Evolutionary conservation across 2,888 invertebrate species (phyloP).

Genomic region (Melipona beecheii): DNA sequence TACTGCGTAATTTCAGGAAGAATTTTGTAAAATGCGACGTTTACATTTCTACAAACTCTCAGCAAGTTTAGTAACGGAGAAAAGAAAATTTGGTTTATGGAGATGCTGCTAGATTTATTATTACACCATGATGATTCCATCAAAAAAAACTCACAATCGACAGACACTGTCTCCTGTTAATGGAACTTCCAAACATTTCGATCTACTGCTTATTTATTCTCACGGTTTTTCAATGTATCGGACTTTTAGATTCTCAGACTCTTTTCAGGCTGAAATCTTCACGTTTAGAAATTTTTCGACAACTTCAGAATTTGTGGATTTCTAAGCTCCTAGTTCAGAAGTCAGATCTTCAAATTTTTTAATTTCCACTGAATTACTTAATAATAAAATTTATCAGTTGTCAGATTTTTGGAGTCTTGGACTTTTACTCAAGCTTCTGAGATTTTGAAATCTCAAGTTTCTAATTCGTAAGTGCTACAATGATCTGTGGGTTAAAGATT

Average conservation of each 20-base stretch:
- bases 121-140: conserved; percentile 23
- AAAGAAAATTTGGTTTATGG: background rate
- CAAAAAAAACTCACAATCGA: background rate
- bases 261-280: background rate
- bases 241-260: background rate
- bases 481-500: no score
- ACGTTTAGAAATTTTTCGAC: background rate
- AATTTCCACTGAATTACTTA: no score
- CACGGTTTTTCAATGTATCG: background rate
- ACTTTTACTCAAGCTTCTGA: no score
- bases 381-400: no score
- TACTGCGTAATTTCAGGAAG: background rate
- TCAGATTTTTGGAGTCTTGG: no score
- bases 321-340: no score
- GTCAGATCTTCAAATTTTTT: no score
- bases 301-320: background rate
- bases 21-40: background rate
- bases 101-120: background rate
- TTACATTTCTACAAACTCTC: no score
- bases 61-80: background rate
- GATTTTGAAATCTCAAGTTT: no score
- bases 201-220: background rate
- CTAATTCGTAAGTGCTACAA: no score
- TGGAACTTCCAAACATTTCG: conserved; percentile 13
- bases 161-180: conserved; percentile 15